A percentile compares a stretch with the other conserved stretches of the same genome.
These are phyloP conservation scores for Coluber constrictor DNA, from an alignment of 2,797 vertebrate genomes.

Conservation along the genomic window DNA sequence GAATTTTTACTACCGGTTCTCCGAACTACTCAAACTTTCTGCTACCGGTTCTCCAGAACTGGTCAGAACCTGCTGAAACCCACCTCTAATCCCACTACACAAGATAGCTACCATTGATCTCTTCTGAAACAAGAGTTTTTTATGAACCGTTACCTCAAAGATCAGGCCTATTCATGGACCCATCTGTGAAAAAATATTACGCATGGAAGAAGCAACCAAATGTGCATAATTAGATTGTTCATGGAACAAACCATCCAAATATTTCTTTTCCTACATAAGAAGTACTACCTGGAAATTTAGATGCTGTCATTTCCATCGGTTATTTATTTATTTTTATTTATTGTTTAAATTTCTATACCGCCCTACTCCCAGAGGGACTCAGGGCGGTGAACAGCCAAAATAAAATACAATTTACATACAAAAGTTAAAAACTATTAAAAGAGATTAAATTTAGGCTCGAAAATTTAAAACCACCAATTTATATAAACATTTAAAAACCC, in stretches of 20 bases:
- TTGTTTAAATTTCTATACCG: no score
- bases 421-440: no score
- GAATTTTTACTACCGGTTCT: no score
- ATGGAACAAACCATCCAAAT: background rate
- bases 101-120: conserved; percentile 12
- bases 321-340: background rate
- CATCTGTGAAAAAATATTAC: background rate
- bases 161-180: background rate
- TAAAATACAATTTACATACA: no score
- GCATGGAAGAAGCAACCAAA: background rate
- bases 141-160: background rate
- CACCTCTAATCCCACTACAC: background rate
- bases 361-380: no score
- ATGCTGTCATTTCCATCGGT: background rate
- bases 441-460: no score
- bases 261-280: background rate
- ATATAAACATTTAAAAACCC: no score
- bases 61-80: no score
- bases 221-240: background rate
- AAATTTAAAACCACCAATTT: no score
- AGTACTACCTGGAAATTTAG: background rate
- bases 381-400: no score
- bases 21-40: no score
- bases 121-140: conserved; percentile 17
- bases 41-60: no score